Evolutionary conservation across 2,797 vertebrate species (phyloP), one percentile per base, ranked within the genome.

Genomic region (Malacoraja senta): DNA sequence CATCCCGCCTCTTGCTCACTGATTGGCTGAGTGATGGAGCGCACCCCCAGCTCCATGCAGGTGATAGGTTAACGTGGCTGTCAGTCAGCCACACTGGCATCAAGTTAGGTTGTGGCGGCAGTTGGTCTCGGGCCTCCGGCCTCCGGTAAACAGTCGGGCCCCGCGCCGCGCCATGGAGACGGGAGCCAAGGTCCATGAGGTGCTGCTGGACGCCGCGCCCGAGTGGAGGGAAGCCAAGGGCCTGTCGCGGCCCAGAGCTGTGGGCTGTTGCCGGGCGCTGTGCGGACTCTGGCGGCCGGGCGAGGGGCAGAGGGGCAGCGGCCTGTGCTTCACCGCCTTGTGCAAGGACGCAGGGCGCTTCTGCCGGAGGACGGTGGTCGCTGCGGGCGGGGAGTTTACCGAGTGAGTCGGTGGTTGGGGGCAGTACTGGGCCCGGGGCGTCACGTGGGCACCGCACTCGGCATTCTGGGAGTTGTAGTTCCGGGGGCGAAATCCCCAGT

Each of bases 31-130:
- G 0, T 65, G 83, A 0, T 0, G 0, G 15, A 74, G 0, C 3
- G 29, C 12, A 4, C 0, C 26, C 0, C 10, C 10, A 1, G 0
- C 3, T 0, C 3, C 53, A 0, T 1, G 6, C 1, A 6, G 0
- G 8, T 2, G n/a, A 88, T 53, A 44, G 90, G 90, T 26, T 44
- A 13, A 92, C 9, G 24, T 24, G 10, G 1, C 10, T 53, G 71
- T 44, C 71, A 72, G 15, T 58, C 38, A 72, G 15, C n/a, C 38
- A 68, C 8, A 0, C 9, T 0, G 32, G 9, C 12, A 13, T 38
- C 2, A 21, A 19, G 35, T 15, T 29, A 13, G 12, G 68, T 13
- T 0, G 19, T 10, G 32, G 13, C 2, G 26, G 29, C 77, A 77
- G 21, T 15, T 24, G n/a, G 24, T 77, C 15, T 2, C 24, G 77